These are phyloP conservation scores for Pterocles burchelli DNA, from an alignment of 2,113 vertebrate genomes.

Conservation along the genomic window DNA sequence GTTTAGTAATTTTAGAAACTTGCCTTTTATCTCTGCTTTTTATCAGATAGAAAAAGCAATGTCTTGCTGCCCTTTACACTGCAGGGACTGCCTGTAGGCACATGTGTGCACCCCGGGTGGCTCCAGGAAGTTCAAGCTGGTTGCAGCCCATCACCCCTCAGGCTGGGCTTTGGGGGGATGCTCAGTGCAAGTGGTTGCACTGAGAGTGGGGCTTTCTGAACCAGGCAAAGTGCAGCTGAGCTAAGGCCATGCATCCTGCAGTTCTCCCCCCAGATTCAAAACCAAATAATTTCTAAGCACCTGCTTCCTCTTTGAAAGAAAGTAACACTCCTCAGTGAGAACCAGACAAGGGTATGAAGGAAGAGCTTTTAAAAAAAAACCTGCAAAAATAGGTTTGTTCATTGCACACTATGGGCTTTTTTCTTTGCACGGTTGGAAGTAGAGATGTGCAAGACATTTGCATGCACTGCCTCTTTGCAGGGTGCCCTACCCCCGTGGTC, in stretches of 20 bases:
- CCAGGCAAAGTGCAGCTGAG: rapidly evolving
- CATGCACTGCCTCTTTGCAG: rapidly evolving
- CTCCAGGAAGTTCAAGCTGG: rapidly evolving
- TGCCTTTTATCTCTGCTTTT: neutral
- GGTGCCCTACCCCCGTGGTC: rapidly evolving
- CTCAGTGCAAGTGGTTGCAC: rapidly evolving
- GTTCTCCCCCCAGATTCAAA: neutral
- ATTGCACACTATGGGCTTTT: rapidly evolving
- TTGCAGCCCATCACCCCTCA: rapidly evolving
- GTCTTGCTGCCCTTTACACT: neutral
- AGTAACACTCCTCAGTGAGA: neutral
- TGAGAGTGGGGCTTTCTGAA: rapidly evolving
- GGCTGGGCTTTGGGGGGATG: neutral
- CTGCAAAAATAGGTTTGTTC: neutral
- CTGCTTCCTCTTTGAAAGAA: conserved; percentile 1
- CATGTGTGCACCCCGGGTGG: rapidly evolving
- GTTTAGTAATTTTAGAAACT: neutral
- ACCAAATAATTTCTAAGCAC: neutral
- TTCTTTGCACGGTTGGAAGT: neutral
- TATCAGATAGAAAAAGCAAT: rapidly evolving
- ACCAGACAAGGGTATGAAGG: neutral
- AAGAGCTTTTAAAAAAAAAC: neutral
- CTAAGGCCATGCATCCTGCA: neutral
- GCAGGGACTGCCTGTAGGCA: rapidly evolving
- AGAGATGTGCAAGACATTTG: neutral